These are phyloP conservation scores for Scortum barcoo DNA, from an alignment of 2,113 vertebrate species.

Conservation along the genomic window DNA sequence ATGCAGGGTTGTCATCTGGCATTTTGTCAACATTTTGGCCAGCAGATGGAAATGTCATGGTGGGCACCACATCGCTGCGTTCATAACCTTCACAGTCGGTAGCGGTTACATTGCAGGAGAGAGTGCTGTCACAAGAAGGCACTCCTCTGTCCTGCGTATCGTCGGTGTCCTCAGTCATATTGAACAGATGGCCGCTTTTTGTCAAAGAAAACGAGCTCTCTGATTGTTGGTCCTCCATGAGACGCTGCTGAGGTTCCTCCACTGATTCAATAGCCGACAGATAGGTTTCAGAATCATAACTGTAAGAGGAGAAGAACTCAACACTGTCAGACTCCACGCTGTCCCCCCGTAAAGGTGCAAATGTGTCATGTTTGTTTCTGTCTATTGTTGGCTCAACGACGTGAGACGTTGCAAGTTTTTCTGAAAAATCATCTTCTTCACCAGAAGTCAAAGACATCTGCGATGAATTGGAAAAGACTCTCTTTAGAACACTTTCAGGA, in stretches of 20 bases:
- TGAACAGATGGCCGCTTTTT: neutral
- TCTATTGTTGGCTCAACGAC: neutral
- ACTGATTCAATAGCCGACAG: slow-evolving; percentile 63
- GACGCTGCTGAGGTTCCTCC: slow-evolving; percentile 32
- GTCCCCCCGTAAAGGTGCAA: neutral
- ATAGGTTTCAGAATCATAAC: slow-evolving; percentile 70
- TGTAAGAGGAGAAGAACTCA: slow-evolving; percentile 57
- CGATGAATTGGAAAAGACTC: slow-evolving; percentile 15
- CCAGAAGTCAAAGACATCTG: slow-evolving; percentile 2
- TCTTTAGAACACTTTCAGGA: neutral
- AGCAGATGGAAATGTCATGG: slow-evolving; percentile 28
- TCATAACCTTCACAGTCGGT: slow-evolving; percentile 12
- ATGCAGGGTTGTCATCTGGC: slow-evolving; percentile 35
- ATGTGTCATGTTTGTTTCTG: neutral
- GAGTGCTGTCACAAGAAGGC: neutral
- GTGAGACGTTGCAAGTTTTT: neutral
- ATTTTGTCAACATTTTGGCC: slow-evolving; percentile 23
- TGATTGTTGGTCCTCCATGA: neutral
- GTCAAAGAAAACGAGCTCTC: slow-evolving; percentile 8
- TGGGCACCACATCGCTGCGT: neutral
- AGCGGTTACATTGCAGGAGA: neutral
- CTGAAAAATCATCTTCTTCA: slow-evolving; percentile 18
- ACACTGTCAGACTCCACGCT: slow-evolving; percentile 33
- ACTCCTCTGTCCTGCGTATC: neutral
- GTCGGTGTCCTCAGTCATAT: neutral